phyloP scores from a whole-genome alignment of 2,113 vertebrate species.

The Neoarius graeffei region DNA sequence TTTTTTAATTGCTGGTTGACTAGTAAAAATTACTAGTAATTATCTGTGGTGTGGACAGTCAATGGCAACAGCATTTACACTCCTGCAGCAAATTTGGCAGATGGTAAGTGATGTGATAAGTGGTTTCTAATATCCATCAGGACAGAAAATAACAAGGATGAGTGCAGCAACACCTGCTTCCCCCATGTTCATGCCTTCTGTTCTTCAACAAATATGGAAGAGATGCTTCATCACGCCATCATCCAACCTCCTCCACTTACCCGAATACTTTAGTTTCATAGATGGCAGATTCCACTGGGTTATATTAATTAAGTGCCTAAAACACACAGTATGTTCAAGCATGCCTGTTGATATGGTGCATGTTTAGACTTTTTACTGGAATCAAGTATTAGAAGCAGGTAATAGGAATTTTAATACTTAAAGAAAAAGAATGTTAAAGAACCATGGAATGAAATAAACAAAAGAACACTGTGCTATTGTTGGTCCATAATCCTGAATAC shows the following conservation, averaged over 20 bases:
- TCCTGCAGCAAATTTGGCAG: conserved; percentile 53
- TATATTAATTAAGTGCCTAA: background rate
- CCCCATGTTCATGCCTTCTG: conserved; percentile 46
- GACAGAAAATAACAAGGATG: conserved; percentile 53
- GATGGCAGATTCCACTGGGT: conserved; percentile 27
- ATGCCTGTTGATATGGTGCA: background rate
- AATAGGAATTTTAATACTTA: background rate
- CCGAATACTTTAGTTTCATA: conserved; percentile 33
- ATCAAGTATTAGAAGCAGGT: background rate
- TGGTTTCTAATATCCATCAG: conserved; percentile 66
- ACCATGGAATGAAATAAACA: background rate
- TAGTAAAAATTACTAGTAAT: conserved; percentile 42
- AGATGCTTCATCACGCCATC: conserved; percentile 60
- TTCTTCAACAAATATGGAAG: conserved; percentile 65
- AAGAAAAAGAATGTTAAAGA: background rate
- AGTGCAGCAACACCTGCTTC: conserved; percentile 57
- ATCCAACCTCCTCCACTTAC: conserved; percentile 61
- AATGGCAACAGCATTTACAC: conserved; percentile 36
- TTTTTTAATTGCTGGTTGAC: background rate
- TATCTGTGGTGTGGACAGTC: conserved; percentile 23
- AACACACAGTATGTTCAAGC: background rate
- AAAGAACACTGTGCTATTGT: background rate
- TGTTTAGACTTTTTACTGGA: background rate
- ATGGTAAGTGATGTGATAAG: conserved; percentile 61
- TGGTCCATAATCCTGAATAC: conserved; percentile 31